Base-by-base conservation (phyloP, 2,888 invertebrate species). In the Nipponacmea schrenckii region DNA sequence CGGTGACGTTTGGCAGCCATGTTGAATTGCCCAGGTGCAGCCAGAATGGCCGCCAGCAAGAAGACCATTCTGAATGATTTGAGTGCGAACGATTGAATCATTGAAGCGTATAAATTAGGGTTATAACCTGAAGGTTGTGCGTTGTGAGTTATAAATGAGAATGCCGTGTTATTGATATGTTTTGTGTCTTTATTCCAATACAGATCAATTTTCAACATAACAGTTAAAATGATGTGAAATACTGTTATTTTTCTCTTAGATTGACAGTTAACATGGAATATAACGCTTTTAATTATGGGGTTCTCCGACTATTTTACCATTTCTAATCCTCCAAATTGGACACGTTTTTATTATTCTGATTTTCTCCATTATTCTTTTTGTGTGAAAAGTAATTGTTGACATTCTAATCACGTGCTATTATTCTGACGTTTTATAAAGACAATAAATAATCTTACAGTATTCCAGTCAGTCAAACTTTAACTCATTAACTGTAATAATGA, bases 21-120 rank as follows among this genome's bases (percentile, higher is more conserved):
- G 62, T 69, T 69, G 68, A 69, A 63, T 69, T 69, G 68, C 46
- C 68, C 68, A 69, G 68, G 68, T 69, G 68, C 68, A 63, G 63
- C 45, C 56, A 56, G 24, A 56, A 56, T 56, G 56, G 56, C 56
- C 56, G 56, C 56, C 24, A 56, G 56, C 56, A 12, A 20, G 56
- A 12, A 24, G 56, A 56, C 20, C 56, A 56, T 56, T 56, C 10
- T 24, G 24, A 24, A 24, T 24, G 56, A 56, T 24, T 56, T 56
- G 56, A 56, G 20, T 20, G 24, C 24, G 24, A 56, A 56, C 24
- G 20, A 56, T 56, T 56, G 56, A 10, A 20, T 14, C 56, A 56
- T 20, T 56, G 56, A 56, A 56, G 56, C 56, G 56, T 56, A 1
- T 56, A 56, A 56, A 56, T 56, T 56, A 56, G 24, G 56, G 20